These are phyloP conservation scores for Chaetophractus vellerosus DNA, from an alignment of 2,797 vertebrate species.

Conservation along the genomic window DNA sequence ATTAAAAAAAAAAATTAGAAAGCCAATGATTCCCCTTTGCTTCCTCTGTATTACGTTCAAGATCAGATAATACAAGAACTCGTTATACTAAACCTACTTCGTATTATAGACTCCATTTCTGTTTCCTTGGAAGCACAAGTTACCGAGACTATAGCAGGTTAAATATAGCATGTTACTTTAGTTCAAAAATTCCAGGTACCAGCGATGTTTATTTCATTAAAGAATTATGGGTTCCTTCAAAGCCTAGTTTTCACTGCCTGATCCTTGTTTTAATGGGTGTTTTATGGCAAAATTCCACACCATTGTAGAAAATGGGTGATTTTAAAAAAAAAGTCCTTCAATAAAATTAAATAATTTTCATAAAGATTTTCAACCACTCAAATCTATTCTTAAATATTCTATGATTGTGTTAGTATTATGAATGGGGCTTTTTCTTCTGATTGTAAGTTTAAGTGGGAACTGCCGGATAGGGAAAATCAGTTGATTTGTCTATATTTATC, in stretches of 20 bases:
- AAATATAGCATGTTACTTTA: neutral
- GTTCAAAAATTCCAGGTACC: neutral
- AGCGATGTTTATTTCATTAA: conserved; percentile 46
- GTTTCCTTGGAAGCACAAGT: neutral
- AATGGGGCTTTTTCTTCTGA: neutral
- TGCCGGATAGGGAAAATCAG: neutral
- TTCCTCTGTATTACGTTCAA: neutral
- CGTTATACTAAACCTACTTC: neutral
- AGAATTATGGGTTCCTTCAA: neutral
- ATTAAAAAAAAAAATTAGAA: neutral
- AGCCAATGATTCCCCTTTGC: neutral
- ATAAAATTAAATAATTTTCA: neutral
- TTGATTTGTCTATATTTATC: conserved; percentile 14
- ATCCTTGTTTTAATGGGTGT: neutral
- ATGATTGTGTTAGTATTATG: conserved; percentile 18
- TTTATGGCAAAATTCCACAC: neutral
- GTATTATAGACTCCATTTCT: neutral
- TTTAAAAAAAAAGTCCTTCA: neutral
- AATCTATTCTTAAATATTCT: conserved; percentile 55
- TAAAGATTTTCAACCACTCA: neutral
- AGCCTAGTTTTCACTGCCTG: conserved; percentile 32
- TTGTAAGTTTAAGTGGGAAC: conserved; percentile 45
- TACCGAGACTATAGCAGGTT: neutral
- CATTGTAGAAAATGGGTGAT: neutral
- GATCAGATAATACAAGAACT: neutral